Percentiles rank a stretch among this genome's conserved stretches.
phyloP scores from a whole-genome alignment of 1,140 invertebrate species.

The Rhopalosiphum padi region DNA sequence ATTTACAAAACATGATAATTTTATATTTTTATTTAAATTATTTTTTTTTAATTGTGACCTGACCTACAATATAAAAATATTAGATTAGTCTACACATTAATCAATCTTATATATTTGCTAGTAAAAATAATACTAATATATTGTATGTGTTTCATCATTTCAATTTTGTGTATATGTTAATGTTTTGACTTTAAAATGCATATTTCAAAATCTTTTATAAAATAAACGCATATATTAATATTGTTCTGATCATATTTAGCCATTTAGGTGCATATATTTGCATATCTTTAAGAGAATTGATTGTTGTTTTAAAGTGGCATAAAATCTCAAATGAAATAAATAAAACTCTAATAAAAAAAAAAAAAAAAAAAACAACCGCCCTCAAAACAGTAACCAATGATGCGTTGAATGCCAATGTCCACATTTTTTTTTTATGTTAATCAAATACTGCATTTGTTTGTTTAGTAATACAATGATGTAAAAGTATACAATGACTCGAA shows the following conservation, averaged over 20 bases:
- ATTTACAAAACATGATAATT: neutral
- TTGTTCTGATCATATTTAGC: neutral
- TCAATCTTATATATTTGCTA: too few species aligned
- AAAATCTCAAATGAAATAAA: neutral
- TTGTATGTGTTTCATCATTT: too few species aligned
- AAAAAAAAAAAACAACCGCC: neutral
- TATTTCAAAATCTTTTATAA: neutral
- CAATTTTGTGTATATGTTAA: neutral
- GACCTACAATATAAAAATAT: neutral
- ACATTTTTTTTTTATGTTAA: neutral
- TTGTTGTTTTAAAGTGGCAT: neutral
- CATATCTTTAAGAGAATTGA: neutral
- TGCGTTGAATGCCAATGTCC: neutral
- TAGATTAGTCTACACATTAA: neutral
- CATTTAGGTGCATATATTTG: neutral
- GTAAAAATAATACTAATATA: too few species aligned
- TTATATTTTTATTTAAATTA: too few species aligned
- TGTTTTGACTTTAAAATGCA: neutral
- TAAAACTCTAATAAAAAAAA: neutral
- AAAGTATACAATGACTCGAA: neutral
- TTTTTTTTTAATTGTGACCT: neutral
- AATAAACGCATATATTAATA: neutral
- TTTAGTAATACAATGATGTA: neutral
- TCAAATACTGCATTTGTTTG: slow-evolving; percentile 6
- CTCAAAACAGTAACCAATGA: slow-evolving; percentile 8